These are phyloP conservation scores for Alca torda DNA, from an alignment of 2,797 vertebrate genomes.

Conservation along the genomic window DNA sequence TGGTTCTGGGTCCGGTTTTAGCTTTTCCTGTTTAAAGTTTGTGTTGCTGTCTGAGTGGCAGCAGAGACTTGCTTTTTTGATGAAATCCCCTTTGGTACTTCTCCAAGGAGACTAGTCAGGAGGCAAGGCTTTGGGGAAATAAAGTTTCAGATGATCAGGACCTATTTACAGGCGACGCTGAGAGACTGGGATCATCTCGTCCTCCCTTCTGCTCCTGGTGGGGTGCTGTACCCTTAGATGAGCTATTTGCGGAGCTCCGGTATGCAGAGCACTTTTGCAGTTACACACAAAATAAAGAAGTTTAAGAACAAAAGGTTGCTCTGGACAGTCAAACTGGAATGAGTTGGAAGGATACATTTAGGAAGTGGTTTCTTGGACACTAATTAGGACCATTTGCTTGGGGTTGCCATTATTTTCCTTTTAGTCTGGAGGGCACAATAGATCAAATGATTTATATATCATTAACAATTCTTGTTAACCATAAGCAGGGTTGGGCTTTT, in stretches of 20 bases:
- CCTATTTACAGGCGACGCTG: background rate
- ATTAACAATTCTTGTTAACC: slow-evolving; percentile 61
- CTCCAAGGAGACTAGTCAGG: background rate
- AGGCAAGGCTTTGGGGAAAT: background rate
- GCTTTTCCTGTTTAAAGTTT: background rate
- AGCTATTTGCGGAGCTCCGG: slow-evolving; percentile 1
- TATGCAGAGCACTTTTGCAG: background rate
- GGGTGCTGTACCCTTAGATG: background rate
- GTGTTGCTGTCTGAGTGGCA: background rate
- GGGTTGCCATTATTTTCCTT: slow-evolving; percentile 59
- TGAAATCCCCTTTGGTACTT: background rate
- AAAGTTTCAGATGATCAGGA: background rate
- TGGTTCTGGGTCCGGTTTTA: background rate
- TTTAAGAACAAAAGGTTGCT: slow-evolving; percentile 32
- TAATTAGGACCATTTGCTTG: slow-evolving; percentile 73
- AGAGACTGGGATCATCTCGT: background rate
- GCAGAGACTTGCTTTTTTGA: background rate
- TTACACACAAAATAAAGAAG: background rate
- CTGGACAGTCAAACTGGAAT: slow-evolving; percentile 59
- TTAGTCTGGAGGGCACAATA: slow-evolving; percentile 50
- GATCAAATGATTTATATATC: slow-evolving; percentile 65
- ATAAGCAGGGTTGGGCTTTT: slow-evolving; percentile 19
- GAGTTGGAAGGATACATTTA: slow-evolving; percentile 55
- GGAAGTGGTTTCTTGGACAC: slow-evolving; percentile 66
- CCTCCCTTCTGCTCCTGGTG: background rate